Percentiles rank a stretch among this genome's conserved stretches.
Evolutionary conservation across 2,797 vertebrate species (phyloP).

Genomic region (Pristis pectinata): DNA sequence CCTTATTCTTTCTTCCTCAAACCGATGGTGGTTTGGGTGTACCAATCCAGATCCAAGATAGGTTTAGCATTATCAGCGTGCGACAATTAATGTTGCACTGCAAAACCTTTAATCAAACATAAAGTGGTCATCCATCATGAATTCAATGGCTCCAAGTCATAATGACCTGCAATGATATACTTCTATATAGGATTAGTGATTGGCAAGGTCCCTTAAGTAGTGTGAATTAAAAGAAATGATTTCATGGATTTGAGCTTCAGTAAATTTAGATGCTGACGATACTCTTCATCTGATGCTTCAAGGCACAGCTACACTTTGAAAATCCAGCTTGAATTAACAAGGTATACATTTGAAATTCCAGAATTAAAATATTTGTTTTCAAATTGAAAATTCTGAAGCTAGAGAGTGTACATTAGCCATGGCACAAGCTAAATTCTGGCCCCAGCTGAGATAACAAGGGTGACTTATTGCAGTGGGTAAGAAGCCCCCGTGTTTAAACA

Average conservation of each 20-base stretch:
- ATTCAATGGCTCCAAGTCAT: not conserved
- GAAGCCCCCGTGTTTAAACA: not conserved
- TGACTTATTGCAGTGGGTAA: not conserved
- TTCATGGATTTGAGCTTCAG: not conserved
- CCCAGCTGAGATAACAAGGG: not conserved
- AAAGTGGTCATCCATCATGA: constrained; percentile 1
- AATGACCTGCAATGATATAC: not conserved
- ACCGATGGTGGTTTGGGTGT: not conserved
- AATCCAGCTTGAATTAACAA: not conserved
- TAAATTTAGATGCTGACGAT: not conserved
- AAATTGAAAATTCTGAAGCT: not conserved
- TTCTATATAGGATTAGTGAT: not conserved
- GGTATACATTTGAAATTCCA: not conserved
- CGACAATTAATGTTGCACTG: not conserved
- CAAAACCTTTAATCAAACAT: constrained; percentile 21
- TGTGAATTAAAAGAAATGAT: constrained; percentile 26
- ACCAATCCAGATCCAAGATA: not conserved
- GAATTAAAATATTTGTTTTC: not conserved
- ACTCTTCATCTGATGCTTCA: not conserved
- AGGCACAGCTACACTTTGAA: not conserved
- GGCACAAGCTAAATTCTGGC: not conserved
- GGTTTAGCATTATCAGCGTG: not conserved
- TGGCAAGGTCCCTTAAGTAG: not conserved
- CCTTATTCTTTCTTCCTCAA: not conserved
- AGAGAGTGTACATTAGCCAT: not conserved